A percentile compares a stretch with the other conserved stretches of the same genome.
phyloP scores from a whole-genome alignment of 1,140 invertebrate species.

The Drosophila setifemur region DNA sequence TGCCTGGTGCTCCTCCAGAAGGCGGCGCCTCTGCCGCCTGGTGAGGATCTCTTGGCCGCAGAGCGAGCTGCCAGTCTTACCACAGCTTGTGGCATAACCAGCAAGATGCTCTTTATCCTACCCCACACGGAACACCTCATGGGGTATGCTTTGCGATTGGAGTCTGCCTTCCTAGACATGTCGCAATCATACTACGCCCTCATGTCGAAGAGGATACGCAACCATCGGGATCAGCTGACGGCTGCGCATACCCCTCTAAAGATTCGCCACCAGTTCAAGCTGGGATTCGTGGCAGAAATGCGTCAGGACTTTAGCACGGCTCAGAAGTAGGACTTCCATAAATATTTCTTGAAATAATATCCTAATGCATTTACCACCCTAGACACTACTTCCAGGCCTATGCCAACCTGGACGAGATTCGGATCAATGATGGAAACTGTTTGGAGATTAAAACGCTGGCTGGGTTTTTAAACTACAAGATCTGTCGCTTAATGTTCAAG shows the following conservation, averaged over 20 bases:
- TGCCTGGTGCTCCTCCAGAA: conserved; percentile 95
- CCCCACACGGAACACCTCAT: conserved; percentile 92
- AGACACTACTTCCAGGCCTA: conserved; percentile 97
- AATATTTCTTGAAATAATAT: background rate
- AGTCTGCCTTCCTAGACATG: conserved; percentile 96
- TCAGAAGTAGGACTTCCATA: conserved; percentile 88
- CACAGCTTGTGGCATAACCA: conserved; percentile 93
- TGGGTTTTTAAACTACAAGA: conserved; percentile 97
- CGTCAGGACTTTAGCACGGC: conserved; percentile 94
- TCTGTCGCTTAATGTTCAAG: conserved; percentile 94
- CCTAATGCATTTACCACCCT: conserved; percentile 54
- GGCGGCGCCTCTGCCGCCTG: conserved; percentile 88
- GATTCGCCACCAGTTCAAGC: conserved; percentile 98
- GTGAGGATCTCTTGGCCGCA: conserved; percentile 93
- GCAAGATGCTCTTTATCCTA: conserved; percentile 95
- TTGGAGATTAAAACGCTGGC: conserved; percentile 97
- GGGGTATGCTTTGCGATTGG: conserved; percentile 87
- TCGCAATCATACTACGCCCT: conserved; percentile 96
- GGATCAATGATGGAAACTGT: conserved; percentile 94
- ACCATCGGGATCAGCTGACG: conserved; percentile 94
- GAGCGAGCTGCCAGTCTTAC: conserved; percentile 95
- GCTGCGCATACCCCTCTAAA: conserved; percentile 95
- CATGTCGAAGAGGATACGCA: conserved; percentile 93
- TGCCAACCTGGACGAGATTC: conserved; percentile 92
- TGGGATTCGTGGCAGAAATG: conserved; percentile 97